Percentiles rank a stretch among this genome's conserved stretches.
Evolutionary conservation across 2,113 vertebrate genomes (phyloP).

Genomic region (Chrysochloris asiatica): DNA sequence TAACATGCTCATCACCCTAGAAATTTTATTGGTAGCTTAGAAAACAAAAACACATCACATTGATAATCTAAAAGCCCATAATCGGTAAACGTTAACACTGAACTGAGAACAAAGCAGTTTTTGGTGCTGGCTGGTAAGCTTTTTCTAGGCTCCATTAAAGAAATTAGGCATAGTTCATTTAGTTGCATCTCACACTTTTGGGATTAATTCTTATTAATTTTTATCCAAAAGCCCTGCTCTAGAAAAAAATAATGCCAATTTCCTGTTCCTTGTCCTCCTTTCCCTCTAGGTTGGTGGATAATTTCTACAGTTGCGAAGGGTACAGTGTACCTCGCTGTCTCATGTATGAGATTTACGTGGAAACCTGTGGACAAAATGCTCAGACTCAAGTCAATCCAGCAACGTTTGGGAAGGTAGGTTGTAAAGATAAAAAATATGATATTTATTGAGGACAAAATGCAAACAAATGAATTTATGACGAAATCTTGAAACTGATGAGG

Average conservation of each 20-base stretch:
- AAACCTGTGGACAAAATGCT: slow-evolving; percentile 75
- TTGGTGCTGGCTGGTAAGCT: too few species aligned
- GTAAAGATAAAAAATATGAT: neutral
- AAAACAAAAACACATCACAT: neutral
- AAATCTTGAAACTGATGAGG: neutral
- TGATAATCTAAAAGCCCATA: neutral
- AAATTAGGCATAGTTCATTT: neutral
- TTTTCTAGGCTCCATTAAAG: neutral
- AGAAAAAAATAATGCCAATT: neutral
- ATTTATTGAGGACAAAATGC: neutral
- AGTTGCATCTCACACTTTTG: neutral
- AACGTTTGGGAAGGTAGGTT: slow-evolving; percentile 84
- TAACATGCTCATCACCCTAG: neutral
- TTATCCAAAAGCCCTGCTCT: neutral
- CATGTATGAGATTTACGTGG: slow-evolving; percentile 81
- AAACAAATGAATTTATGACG: neutral
- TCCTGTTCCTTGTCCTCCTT: neutral
- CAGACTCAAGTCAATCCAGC: slow-evolving; percentile 78
- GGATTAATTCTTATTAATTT: neutral
- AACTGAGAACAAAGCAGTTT: neutral
- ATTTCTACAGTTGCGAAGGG: slow-evolving; percentile 82
- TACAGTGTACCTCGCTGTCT: slow-evolving; percentile 77
- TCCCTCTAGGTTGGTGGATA: slow-evolving; percentile 81
- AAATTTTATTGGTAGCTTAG: neutral
- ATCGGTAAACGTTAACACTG: neutral